Conservation (phyloP, 30 jellyfish, hydroid and myxozoan species). For the Aurelia coerulea region DNA sequence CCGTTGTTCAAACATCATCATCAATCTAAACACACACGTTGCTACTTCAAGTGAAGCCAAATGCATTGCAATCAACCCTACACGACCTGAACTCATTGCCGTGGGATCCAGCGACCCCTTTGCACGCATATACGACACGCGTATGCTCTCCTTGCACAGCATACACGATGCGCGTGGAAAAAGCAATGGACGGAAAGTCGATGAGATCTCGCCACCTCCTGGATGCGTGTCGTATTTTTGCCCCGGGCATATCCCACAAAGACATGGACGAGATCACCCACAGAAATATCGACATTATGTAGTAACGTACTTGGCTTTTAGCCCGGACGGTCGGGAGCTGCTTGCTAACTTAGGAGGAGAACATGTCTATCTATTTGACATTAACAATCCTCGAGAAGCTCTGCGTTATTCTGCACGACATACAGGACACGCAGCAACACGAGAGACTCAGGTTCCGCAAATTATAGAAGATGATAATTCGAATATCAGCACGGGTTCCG, state of each 20-base stretch:
- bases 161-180: constrained; percentile 68
- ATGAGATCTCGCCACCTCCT: constrained; percentile 61
- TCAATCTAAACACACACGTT: constrained; percentile 71
- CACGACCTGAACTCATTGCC: constrained; percentile 92
- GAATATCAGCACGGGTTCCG: background rate
- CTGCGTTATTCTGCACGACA: constrained; percentile 72
- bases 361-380: constrained; percentile 82
- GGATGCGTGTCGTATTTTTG: constrained; percentile 89
- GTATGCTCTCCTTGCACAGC: constrained; percentile 79
- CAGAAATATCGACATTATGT: constrained; percentile 78
- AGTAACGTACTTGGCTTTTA: constrained; percentile 81
- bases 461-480: constrained; percentile 6
- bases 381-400: constrained; percentile 57
- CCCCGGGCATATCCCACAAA: constrained; percentile 97
- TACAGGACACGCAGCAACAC: background rate
- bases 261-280: constrained; percentile 82
- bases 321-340: constrained; percentile 94
- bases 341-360: constrained; percentile 95
- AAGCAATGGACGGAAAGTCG: constrained; percentile 61
- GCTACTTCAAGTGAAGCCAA: constrained; percentile 88
- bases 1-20: constrained; percentile 78
- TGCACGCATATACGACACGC: constrained; percentile 91
- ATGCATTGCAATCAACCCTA: constrained; percentile 91
- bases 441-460: background rate
- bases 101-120: constrained; percentile 98